A percentile compares a stretch with the other conserved stretches of the same genome.
Evolutionary conservation across 2,888 invertebrate genomes (phyloP).

Genomic region (Blastobasis lacticolella): DNA sequence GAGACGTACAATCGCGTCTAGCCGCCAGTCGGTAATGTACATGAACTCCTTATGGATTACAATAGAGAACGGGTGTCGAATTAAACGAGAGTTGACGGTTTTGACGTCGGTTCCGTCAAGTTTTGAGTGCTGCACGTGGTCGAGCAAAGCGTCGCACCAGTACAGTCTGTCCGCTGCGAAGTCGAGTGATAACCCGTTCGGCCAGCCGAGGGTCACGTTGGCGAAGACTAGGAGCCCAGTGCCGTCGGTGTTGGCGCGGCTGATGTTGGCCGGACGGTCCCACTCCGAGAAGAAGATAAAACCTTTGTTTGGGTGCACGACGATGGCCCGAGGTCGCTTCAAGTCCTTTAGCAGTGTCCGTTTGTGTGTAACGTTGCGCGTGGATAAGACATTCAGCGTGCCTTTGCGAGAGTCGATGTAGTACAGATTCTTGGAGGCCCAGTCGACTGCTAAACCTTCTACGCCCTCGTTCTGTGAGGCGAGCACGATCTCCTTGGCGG

Average conservation of each 20-base stretch:
- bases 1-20: conserved; percentile 93
- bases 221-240: conserved; percentile 89
- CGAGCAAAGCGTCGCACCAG: conserved; percentile 97
- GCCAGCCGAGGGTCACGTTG: conserved; percentile 96
- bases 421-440: conserved; percentile 96
- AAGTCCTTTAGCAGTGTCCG: conserved; percentile 89
- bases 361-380: conserved; percentile 87
- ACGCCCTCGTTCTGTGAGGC: conserved; percentile 98
- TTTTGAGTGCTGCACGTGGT: conserved; percentile 95
- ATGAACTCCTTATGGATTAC: conserved; percentile 92
- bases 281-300: conserved; percentile 97
- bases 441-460: conserved; percentile 95
- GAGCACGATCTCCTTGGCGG: conserved; percentile 89
- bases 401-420: conserved; percentile 96
- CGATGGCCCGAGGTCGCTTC: conserved; percentile 95
- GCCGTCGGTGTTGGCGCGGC: conserved; percentile 93
- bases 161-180: conserved; percentile 90
- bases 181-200: conserved; percentile 96
- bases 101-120: conserved; percentile 93
- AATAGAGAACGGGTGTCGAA: conserved; percentile 93
- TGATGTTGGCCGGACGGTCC: conserved; percentile 97
- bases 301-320: conserved; percentile 96
- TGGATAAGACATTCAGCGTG: conserved; percentile 93
- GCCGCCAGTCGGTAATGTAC: conserved; percentile 97
- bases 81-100: conserved; percentile 89